Percentiles rank a stretch among this genome's conserved stretches.
Evolutionary conservation across 1,140 invertebrate species (phyloP).

Genomic region (Gyrodactylus salaris): DNA sequence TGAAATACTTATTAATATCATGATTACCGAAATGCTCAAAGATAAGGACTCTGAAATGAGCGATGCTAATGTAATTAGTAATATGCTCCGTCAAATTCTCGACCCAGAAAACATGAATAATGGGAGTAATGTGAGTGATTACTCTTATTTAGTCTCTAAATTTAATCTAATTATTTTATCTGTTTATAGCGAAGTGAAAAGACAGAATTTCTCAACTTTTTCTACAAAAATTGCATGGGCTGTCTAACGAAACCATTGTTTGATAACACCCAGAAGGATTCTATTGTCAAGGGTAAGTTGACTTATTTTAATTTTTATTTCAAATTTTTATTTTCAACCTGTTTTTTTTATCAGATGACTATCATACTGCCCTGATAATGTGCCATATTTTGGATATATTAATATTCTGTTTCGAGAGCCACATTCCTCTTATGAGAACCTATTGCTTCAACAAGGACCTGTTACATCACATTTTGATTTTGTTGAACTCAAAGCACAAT

Average conservation of each 20-base stretch:
- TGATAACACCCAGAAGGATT: slow-evolving; percentile 50
- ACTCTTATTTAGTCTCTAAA: not conserved
- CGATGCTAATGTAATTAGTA: slow-evolving; percentile 69
- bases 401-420: slow-evolving; percentile 98
- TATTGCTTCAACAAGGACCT: slow-evolving; percentile 86
- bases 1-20: slow-evolving; percentile 68
- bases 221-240: slow-evolving; percentile 89
- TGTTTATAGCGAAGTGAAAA: slow-evolving; percentile 50
- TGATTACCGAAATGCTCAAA: slow-evolving; percentile 63
- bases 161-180: not conserved
- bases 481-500: slow-evolving; percentile 85
- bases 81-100: slow-evolving; percentile 54
- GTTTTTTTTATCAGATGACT: slow-evolving; percentile 47
- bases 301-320: too few relatives aligned
- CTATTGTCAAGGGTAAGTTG: slow-evolving; percentile 28
- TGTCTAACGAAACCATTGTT: slow-evolving; percentile 56
- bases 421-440: slow-evolving; percentile 90
- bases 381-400: slow-evolving; percentile 69
- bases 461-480: slow-evolving; percentile 54
- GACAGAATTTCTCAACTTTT: slow-evolving; percentile 82
- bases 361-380: slow-evolving; percentile 66
- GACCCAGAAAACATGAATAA: slow-evolving; percentile 90
- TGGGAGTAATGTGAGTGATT: slow-evolving; percentile 12
- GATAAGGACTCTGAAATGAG: slow-evolving; percentile 41
- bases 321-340: not conserved